These are phyloP conservation scores for Odontothrips loti DNA, from an alignment of 2,888 invertebrate genomes.

Conservation along the genomic window DNA sequence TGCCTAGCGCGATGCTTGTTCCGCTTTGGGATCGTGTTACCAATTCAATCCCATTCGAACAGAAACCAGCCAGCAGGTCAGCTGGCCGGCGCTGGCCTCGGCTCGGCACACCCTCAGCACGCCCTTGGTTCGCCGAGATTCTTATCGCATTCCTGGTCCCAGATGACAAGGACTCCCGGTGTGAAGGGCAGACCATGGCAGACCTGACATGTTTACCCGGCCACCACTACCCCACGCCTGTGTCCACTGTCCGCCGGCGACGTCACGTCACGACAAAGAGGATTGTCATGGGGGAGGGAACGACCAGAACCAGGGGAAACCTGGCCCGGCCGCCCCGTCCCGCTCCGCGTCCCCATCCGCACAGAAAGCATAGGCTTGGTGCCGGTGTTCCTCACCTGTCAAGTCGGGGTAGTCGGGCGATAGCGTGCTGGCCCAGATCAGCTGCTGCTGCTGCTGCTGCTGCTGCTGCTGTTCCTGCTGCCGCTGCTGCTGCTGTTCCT, in stretches of 20 bases:
- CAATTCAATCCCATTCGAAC: not conserved
- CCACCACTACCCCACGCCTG: too few relatives aligned
- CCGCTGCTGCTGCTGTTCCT: not conserved
- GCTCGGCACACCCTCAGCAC: not conserved
- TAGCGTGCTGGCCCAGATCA: not conserved
- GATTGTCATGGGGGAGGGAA: not conserved
- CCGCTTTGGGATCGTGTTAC: not conserved
- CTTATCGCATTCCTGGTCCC: too few relatives aligned
- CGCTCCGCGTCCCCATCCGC: not conserved
- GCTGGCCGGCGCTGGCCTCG: not conserved
- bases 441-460: not conserved
- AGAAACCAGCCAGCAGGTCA: not conserved
- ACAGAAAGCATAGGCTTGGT: too few relatives aligned
- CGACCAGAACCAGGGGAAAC: too few relatives aligned
- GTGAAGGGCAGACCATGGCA: too few relatives aligned
- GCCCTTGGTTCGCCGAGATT: not conserved
- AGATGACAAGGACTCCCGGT: too few relatives aligned
- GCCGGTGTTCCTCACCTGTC: not conserved
- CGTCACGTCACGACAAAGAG: not conserved
- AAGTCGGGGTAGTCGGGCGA: not conserved
- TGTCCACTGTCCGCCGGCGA: too few relatives aligned
- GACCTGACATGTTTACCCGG: too few relatives aligned
- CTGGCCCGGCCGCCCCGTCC: too few relatives aligned
- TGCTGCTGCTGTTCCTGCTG: not conserved
- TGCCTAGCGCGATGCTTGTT: not conserved